phyloP scores from a whole-genome alignment of 2,113 vertebrate genomes.

The Camelus dromedarius region DNA sequence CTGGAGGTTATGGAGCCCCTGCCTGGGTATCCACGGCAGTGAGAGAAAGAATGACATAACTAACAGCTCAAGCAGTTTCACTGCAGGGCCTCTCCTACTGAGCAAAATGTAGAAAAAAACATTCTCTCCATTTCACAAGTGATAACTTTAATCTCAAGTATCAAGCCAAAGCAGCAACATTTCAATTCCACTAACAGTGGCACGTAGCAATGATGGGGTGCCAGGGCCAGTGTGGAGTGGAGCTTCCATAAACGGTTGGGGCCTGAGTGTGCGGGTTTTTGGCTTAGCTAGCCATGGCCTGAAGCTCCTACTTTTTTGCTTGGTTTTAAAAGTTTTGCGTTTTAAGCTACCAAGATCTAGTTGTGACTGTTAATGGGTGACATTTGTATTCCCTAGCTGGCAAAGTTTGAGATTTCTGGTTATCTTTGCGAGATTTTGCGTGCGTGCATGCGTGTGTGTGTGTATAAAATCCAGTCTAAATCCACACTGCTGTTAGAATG shows the following conservation, averaged over 20 bases:
- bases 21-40: slow-evolving; percentile 52
- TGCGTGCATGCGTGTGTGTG: background rate
- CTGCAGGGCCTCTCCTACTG: slow-evolving; percentile 50
- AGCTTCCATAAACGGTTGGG: background rate
- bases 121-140: slow-evolving; percentile 59
- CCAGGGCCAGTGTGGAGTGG: background rate
- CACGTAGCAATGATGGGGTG: background rate
- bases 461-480: background rate
- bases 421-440: background rate
- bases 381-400: background rate
- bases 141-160: slow-evolving; percentile 67
- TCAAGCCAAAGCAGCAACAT: slow-evolving; percentile 51
- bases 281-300: background rate
- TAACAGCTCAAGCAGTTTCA: slow-evolving; percentile 66
- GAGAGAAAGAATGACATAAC: slow-evolving; percentile 50
- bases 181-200: slow-evolving; percentile 40
- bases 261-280: background rate
- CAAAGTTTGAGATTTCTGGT: slow-evolving; percentile 3
- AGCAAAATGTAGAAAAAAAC: slow-evolving; percentile 38
- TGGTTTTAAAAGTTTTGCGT: slow-evolving; percentile 28
- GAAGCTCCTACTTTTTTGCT: background rate
- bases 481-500: background rate
- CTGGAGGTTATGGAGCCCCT: slow-evolving; percentile 65
- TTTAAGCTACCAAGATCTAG: slow-evolving; percentile 12
- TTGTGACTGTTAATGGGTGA: background rate